Percentiles rank a stretch among this genome's conserved stretches.
These are phyloP conservation scores for Tamandua tetradactyla DNA, from an alignment of 2,797 vertebrate species.

Conservation along the genomic window DNA sequence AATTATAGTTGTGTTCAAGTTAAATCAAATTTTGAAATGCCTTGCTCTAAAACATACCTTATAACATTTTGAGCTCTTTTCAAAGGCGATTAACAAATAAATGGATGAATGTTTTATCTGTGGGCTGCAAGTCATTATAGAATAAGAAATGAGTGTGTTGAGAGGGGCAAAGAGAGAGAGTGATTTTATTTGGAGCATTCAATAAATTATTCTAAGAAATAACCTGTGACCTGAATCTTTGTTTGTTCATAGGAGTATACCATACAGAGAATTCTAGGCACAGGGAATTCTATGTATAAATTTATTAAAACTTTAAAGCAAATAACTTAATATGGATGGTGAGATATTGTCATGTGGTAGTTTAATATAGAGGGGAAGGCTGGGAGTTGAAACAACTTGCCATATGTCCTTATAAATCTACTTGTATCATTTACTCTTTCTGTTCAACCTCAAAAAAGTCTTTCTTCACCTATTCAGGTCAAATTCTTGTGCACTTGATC, in stretches of 20 bases:
- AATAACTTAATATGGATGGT: not conserved
- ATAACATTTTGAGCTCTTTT: slow-evolving; percentile 43
- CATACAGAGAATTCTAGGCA: not conserved
- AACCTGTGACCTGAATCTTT: not conserved
- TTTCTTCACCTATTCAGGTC: not conserved
- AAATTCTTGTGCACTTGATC: not conserved
- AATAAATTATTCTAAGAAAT: slow-evolving; percentile 15
- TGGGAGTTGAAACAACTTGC: not conserved
- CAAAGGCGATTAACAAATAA: not conserved
- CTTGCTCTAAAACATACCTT: slow-evolving; percentile 1
- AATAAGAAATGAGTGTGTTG: not conserved
- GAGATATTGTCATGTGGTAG: not conserved
- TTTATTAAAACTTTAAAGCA: not conserved
- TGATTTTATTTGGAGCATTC: not conserved
- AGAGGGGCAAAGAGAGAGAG: not conserved
- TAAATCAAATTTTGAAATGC: slow-evolving; percentile 24
- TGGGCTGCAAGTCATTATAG: not conserved
- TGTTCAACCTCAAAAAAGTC: not conserved
- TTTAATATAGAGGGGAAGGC: not conserved
- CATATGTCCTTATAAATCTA: not conserved
- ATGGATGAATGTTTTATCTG: not conserved
- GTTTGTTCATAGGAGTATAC: not conserved
- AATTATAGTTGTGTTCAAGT: not conserved
- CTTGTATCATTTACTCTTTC: not conserved
- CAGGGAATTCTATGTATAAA: not conserved